Base-by-base conservation (phyloP, 2,888 invertebrate genomes). In the Perithous albicinctus region DNA sequence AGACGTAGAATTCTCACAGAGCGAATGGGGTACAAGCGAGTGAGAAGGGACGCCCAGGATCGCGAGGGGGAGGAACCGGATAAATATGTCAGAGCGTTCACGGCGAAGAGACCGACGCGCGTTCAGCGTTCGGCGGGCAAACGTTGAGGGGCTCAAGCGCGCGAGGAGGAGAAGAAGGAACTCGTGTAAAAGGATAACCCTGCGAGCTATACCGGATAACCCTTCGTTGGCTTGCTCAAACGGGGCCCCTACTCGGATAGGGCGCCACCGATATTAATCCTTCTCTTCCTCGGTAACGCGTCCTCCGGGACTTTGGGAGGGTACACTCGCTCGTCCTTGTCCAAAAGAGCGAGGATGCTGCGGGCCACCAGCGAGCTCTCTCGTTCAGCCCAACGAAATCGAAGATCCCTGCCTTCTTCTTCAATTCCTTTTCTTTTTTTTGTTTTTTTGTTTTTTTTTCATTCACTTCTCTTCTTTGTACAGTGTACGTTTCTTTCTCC, bases 71-170 rank as follows among this genome's bases (percentile, higher is more conserved):
- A 84, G 87, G 85, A 87, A 86, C 86, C 87, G 88, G 88, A 89
- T 89, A 89, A 88, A 89, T 89, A 89, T 87, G 89, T 88, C 89
- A 87, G 86, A 84, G 77, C 84, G 84, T 81, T 51, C 82, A 61
- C 76, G 77, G 77, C 78, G 79, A 85, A 82, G 81, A 85, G 84
- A 85, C 80, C 82, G 77, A 78, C 63, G 81, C 54, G 77, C 54
- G 63, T 73, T 72, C 18, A 18, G 77, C 54, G 54, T 73, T 72
- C 18, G 41, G 43, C 18, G 8, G 8, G 26, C 29, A 7, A 23
- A 7, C 56, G 56, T 56, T 26, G 56, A n/a, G 56, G n/a, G 7
- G 6, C 6, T 18, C 43, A 29, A 15, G 18, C 32, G 66, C 32
- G 48, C 54, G 35, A 29, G 54, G 51, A 61, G 81, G 78, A 84